Evolutionary conservation across 2,888 invertebrate species (phyloP).

Genomic region (Pachycephus smyrnensis): DNA sequence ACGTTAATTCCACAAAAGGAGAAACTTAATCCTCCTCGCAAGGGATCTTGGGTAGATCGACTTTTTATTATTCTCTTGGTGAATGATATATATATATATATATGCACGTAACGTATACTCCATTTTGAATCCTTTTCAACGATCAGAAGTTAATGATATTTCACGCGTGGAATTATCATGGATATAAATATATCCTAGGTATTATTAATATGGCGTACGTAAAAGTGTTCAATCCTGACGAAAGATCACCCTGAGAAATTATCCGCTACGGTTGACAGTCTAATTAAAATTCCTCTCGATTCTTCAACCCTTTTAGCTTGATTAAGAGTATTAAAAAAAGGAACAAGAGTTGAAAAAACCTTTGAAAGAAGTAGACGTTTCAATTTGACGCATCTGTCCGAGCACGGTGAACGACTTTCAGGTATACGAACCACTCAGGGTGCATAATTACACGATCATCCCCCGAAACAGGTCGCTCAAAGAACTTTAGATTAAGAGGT

Average conservation of each 20-base stretch:
- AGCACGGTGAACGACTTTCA: slow-evolving; percentile 9
- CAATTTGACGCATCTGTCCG: slow-evolving; percentile 32
- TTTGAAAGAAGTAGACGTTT: not conserved
- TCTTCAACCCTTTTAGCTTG: slow-evolving; percentile 19
- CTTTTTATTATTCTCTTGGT: no score
- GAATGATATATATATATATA: no score
- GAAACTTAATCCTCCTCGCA: slow-evolving; percentile 16
- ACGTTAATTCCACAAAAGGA: slow-evolving; percentile 22
- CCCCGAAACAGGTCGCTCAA: slow-evolving; percentile 16
- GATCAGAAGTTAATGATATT: no score
- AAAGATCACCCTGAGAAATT: no score
- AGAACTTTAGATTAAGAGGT: slow-evolving; percentile 37
- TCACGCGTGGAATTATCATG: no score
- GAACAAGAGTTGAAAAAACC: not conserved
- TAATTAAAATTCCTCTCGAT: slow-evolving; percentile 35
- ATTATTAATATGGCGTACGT: no score
- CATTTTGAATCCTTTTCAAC: no score
- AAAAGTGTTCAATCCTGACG: no score
- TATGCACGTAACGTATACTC: no score
- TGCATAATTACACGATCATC: slow-evolving; percentile 46
- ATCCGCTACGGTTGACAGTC: slow-evolving; percentile 16
- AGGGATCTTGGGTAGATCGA: not conserved
- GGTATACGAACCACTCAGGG: slow-evolving; percentile 21
- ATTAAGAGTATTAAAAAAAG: slow-evolving; percentile 14
- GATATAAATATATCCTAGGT: no score